Base-by-base conservation (phyloP, 1,140 invertebrate genomes). In the Drosophila repleta region DNA sequence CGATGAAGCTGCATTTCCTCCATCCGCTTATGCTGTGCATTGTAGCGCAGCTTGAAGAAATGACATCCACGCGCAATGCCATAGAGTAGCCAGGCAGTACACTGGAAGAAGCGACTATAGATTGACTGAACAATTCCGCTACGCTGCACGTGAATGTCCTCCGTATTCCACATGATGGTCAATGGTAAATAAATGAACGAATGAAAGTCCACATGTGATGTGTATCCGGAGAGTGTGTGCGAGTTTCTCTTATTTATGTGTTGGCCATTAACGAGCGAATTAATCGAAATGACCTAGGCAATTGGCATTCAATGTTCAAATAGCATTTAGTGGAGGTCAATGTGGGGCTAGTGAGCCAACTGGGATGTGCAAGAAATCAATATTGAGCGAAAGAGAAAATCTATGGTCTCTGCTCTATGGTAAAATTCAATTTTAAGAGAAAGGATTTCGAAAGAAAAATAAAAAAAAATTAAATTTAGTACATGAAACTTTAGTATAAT, bases 21-120 rank as follows among this genome's bases (percentile, higher is more conserved):
- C 48, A 83, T 11, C 7, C 37, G 43, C 11, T 52, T 49, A 0
- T 32, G 10, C 0, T 52, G 10, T 3, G 15, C 3, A 21, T 84
- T 72, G 35, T 79, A 83, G 4, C 52, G 67, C 13, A 84, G 21
- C 41, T 68, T 84, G 0, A 75, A 43, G 37, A 83, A 83, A 17
- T 79, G 46, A 15, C 58, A 68, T 10, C 29, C 29, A 0, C 58
- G 37, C 11, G 79, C 58, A 20, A 82, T 82, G 10, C 48, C 65
- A n/a, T 82, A 82, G 11, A 83, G 60, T 2, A 56, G 10, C 79
- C 79, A 83, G 6, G 62, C 76, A 17, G 32, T 55, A 37, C 11
- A 70, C 39, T 53, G 60, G 2, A 83, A 71, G 4, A 75, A 20
- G 1, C 35, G 24, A 1, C 66, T 62, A 61, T 74, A 51, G 3